A percentile compares a stretch with the other conserved stretches of the same genome.
Evolutionary conservation across 2,113 vertebrate species (phyloP).

Genomic region (Leptosomus discolor): DNA sequence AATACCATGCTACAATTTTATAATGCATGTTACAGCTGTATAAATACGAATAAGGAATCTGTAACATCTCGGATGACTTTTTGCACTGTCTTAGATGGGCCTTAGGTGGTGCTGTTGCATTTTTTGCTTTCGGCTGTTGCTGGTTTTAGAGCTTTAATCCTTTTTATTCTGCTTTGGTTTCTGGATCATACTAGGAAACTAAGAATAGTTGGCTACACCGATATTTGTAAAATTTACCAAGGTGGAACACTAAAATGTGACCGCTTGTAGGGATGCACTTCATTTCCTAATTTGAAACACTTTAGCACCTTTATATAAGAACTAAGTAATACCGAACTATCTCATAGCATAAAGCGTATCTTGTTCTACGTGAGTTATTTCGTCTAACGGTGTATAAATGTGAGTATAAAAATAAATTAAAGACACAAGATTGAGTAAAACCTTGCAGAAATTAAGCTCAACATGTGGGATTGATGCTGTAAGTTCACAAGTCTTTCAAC

Average conservation of each 20-base stretch:
- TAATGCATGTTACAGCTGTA: slow-evolving; percentile 46
- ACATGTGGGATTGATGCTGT: slow-evolving; percentile 75
- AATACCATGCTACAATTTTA: neutral
- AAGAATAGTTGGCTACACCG: slow-evolving; percentile 12
- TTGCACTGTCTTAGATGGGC: slow-evolving; percentile 12
- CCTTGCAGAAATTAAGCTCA: slow-evolving; percentile 41
- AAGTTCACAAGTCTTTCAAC: slow-evolving; percentile 72
- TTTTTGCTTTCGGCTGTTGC: slow-evolving; percentile 2
- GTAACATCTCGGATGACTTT: neutral
- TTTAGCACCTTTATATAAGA: slow-evolving; percentile 10
- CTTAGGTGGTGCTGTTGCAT: slow-evolving; percentile 72
- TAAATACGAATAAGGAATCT: neutral
- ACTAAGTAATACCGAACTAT: neutral
- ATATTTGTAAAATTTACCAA: slow-evolving; percentile 18
- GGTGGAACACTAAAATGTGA: slow-evolving; percentile 32
- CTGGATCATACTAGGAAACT: neutral
- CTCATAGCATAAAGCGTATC: neutral
- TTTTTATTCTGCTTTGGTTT: slow-evolving; percentile 32
- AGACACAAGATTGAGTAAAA: slow-evolving; percentile 41
- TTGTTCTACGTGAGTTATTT: neutral
- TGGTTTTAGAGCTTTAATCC: neutral
- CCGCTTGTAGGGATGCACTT: neutral
- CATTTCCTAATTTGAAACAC: slow-evolving; percentile 25
- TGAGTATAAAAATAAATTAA: slow-evolving; percentile 59
- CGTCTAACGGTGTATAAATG: slow-evolving; percentile 20